These are phyloP conservation scores for Sinosuthora webbiana DNA, from an alignment of 2,113 vertebrate genomes.

Conservation along the genomic window DNA sequence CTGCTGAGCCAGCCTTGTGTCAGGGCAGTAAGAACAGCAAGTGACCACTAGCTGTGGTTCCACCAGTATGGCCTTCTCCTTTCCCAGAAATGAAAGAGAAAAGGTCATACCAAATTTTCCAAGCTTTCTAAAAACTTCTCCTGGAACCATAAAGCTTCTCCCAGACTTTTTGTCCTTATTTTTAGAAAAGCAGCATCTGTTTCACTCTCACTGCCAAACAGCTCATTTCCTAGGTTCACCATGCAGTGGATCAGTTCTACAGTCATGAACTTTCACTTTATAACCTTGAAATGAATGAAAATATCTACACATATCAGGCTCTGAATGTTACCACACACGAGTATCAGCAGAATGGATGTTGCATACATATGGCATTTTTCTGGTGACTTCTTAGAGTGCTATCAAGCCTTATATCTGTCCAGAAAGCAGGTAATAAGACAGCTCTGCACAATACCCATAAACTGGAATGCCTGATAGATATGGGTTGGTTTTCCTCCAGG, in stretches of 20 bases:
- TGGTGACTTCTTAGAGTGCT: background rate
- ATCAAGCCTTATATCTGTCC: background rate
- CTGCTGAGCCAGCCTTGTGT: background rate
- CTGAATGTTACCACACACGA: fast-evolving
- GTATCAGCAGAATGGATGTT: background rate
- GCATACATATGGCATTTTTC: background rate
- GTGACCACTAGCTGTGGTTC: background rate
- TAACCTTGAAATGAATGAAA: background rate
- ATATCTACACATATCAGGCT: background rate
- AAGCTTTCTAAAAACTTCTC: background rate
- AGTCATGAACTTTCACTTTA: background rate
- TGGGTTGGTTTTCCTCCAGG: background rate
- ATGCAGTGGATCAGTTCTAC: background rate
- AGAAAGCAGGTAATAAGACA: background rate
- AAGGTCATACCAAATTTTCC: background rate
- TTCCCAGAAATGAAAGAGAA: background rate
- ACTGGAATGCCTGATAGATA: background rate
- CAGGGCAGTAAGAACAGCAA: background rate
- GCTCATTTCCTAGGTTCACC: background rate
- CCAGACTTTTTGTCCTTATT: background rate
- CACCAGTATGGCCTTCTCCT: background rate
- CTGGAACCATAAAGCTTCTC: background rate
- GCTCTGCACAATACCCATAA: background rate
- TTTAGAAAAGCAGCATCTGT: background rate
- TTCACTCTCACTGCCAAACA: background rate